Conservation (phyloP, 2,113 vertebrate genomes). For the Blennius ocellaris region DNA sequence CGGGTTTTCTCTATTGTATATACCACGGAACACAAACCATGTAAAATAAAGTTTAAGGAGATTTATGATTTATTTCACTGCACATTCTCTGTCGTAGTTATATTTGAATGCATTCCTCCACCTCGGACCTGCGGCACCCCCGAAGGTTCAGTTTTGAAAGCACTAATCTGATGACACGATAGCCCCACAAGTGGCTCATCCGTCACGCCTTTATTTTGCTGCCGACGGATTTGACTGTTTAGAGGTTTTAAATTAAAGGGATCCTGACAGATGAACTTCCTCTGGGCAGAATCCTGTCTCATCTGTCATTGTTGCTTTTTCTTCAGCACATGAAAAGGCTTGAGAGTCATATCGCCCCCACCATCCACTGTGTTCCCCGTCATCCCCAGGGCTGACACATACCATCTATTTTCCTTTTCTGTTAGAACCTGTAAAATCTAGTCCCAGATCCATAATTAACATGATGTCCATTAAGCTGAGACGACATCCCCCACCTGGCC, state of each 20-base stretch:
- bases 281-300: neutral
- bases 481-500: neutral
- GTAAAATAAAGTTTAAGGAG: no score
- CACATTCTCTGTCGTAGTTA: no score
- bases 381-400: constrained; percentile 7
- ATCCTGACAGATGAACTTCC: neutral
- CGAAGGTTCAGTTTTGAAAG: neutral
- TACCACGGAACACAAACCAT: no score
- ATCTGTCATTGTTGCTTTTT: neutral
- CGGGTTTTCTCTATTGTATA: no score
- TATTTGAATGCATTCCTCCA: neutral
- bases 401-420: neutral
- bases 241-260: neutral
- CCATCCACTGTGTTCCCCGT: constrained; percentile 13
- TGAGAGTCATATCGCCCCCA: constrained; percentile 22
- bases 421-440: neutral
- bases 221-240: neutral
- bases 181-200: neutral
- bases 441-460: constrained; percentile 14
- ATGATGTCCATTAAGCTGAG: constrained; percentile 9
- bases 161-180: neutral
- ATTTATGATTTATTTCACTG: no score
- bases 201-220: neutral
- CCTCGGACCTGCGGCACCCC: neutral
- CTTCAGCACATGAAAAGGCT: neutral